Evolutionary conservation across 2,888 invertebrate genomes (phyloP).

Genomic region (Tipula unca): DNA sequence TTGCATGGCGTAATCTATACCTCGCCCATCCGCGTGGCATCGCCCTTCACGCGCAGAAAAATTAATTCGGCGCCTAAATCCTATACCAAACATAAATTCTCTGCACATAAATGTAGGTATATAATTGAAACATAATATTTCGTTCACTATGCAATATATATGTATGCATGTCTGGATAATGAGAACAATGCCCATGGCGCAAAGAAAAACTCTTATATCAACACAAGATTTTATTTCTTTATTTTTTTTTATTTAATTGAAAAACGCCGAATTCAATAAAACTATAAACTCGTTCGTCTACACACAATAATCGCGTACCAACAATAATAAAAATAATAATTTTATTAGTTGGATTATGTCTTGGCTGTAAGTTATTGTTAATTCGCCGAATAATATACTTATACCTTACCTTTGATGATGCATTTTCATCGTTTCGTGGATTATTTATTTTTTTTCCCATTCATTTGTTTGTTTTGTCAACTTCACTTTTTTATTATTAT

Average conservation of each 20-base stretch:
- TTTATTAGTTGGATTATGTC: slow-evolving; percentile 14
- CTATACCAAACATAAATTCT: no score
- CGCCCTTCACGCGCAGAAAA: no score
- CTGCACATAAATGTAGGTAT: no score
- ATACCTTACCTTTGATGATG: background rate
- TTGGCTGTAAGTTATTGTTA: background rate
- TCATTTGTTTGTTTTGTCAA: slow-evolving; percentile 3
- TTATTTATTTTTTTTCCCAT: background rate
- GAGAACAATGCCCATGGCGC: no score
- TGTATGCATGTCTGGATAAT: no score
- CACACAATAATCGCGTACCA: background rate
- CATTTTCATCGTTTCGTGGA: background rate
- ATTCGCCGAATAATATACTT: background rate
- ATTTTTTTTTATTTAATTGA: background rate
- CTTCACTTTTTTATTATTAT: slow-evolving; percentile 1
- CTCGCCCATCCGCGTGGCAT: no score
- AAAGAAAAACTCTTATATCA: background rate
- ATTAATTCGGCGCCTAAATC: no score
- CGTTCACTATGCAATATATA: no score
- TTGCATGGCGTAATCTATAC: no score
- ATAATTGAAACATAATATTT: no score
- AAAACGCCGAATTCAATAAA: slow-evolving; percentile 8
- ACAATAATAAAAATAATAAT: background rate
- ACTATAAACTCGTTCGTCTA: background rate
- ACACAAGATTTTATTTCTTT: background rate